Evolutionary conservation across 2,888 invertebrate species (phyloP).

Genomic region (Drosophila affinis): DNA sequence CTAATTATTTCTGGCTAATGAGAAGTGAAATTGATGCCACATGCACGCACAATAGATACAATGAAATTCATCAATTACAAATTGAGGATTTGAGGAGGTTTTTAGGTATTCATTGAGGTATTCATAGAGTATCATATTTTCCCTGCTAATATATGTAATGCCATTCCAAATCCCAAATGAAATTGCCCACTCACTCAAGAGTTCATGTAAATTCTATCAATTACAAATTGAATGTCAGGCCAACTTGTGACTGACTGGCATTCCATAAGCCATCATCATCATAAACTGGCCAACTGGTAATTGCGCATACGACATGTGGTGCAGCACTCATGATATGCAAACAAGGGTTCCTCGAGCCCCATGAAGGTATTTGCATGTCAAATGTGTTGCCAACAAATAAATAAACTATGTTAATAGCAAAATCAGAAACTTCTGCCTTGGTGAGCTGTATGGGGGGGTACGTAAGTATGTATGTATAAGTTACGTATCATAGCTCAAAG

Average conservation of each 20-base stretch:
- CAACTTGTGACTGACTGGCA: conserved; percentile 7
- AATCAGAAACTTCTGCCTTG: conserved; percentile 2
- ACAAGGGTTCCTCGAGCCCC: not conserved
- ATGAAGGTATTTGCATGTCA: conserved; percentile 17
- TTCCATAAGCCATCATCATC: conserved; percentile 31
- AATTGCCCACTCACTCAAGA: not conserved
- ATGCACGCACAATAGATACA: not conserved
- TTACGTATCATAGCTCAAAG: not conserved
- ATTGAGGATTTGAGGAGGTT: too few relatives aligned
- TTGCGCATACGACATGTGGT: conserved; percentile 30
- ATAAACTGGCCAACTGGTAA: conserved; percentile 21
- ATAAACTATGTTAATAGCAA: conserved; percentile 25
- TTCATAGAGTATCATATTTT: not conserved
- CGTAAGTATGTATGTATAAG: not conserved
- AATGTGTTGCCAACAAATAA: conserved; percentile 27
- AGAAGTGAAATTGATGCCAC: conserved; percentile 2
- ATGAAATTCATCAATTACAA: conserved; percentile 21
- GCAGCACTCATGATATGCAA: conserved; percentile 33
- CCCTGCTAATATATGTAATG: not conserved
- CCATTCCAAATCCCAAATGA: not conserved
- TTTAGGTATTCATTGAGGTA: not conserved
- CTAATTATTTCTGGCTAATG: not conserved
- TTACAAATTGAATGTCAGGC: conserved; percentile 25
- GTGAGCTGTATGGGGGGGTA: not conserved
- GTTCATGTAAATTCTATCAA: conserved; percentile 26